Base-by-base conservation (phyloP, 2,888 invertebrate genomes). In the Pseudococcus jackbeardsleyi region DNA sequence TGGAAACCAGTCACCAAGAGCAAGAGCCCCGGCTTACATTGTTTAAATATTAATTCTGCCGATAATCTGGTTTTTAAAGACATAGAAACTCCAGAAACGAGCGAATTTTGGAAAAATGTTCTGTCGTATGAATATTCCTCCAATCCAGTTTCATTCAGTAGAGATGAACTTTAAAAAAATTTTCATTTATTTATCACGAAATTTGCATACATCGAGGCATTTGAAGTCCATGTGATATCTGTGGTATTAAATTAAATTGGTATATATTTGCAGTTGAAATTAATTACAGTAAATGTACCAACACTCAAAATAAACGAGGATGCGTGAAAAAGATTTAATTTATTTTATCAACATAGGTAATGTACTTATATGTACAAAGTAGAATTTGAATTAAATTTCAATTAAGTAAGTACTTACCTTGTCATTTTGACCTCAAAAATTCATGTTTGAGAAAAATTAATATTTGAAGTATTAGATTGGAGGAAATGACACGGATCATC, bases 1-100 rank as follows among this genome's bases (percentile, higher is more conserved):
- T 86, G 86, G 86, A 33, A 86, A 68, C 86, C 86, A 39, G 46
- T 86, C 42, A 1, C 42, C 12, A 86, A 86, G 15, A 15, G n/a
- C n/a, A 9, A 46, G 39, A 42, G n/a, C 1, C 0, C 33, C 7
- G n/a, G 15, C 9, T 39, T 86, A 3, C n/a, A 3, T 8, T 86
- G 86, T 68, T 68, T 86, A 22, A 59, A 46, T 26, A 86, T 86
- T 15, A 19, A 26, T 64, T 86, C 86, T 1, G 12, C 86, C 1
- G n/a, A n/a, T n/a, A 15, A 64, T 19, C 0, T 64, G 22, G 11
- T 33, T 15, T 46, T 59, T 42, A 48, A 59, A 26, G 33, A 85
- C 8, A 19, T 59, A 11, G 4, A 17, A 19, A 64, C 59, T 64
- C 33, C 48, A 19, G 17, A n/a, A 8, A 85, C 54, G 5, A 85